Base-by-base conservation (phyloP, 2,888 invertebrate genomes). In the Eristalis arbustorum region DNA sequence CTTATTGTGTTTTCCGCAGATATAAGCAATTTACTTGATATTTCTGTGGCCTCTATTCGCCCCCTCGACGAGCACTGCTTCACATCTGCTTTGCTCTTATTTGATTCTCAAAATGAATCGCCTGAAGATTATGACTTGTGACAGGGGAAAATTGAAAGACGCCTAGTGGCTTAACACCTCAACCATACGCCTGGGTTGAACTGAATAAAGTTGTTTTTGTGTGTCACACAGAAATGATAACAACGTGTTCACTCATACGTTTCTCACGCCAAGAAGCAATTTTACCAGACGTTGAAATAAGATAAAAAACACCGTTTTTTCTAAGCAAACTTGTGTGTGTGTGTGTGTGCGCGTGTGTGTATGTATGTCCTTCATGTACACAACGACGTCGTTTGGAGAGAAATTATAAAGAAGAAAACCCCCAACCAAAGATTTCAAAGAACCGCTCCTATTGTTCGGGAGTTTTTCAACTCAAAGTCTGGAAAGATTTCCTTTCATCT, bases 11-110 rank as follows among this genome's bases (percentile, higher is more conserved):
- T 42, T 14, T 42, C 42, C n/a, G 42, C 42, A 42, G 40, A 75
- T 79, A 69, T 77, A 76, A 80, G 84, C 84, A 84, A 84, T 84
- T 80, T 72, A 80, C 80, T 72, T 76, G 66, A 71, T 14, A 14
- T 42, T n/a, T n/a, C n/a, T 42, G 42, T 42, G n/a, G 42, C 42
- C 42, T 76, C 74, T 40, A 56, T 75, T 83, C 68, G 64, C 57
- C 31, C 71, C 69, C 64, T 42, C 22, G 31, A 49, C 67, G 79
- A 68, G 61, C 49, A 75, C 64, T 79, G 23, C 62, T 64, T 68
- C 74, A 61, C 66, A 56, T 71, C 49, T 71, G 40, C 62, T 66
- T 67, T 69, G 11, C 64, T 68, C 62, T 40, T 71, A 62, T 75
- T 72, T 82, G 63, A 61, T 37, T 25, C 42, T 68, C 69, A 10